Conservation (phyloP, 2,888 invertebrate species). For the Anaspis maculata region DNA sequence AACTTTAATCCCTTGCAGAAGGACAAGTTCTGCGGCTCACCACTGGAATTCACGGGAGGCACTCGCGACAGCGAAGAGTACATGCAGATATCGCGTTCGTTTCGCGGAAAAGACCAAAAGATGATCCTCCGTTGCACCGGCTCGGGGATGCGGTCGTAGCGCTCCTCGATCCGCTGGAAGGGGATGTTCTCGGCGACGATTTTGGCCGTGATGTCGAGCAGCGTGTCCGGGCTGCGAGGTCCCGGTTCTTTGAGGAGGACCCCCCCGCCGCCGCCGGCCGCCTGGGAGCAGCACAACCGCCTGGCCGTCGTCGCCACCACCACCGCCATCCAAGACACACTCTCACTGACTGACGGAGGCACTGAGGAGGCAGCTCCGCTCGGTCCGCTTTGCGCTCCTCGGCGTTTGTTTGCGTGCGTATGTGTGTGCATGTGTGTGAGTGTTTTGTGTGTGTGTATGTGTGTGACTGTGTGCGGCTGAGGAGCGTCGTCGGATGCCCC, state of each 20-base stretch:
- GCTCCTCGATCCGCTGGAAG: constrained; percentile 79
- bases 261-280: constrained; percentile 40
- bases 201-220: constrained; percentile 76
- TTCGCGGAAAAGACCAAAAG: constrained; percentile 82
- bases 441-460: too few relatives aligned
- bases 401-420: too few relatives aligned
- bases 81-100: constrained; percentile 84
- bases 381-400: too few relatives aligned
- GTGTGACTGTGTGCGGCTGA: too few relatives aligned
- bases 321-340: constrained; percentile 39
- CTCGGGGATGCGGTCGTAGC: constrained; percentile 80
- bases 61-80: constrained; percentile 68
- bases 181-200: constrained; percentile 78
- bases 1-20: constrained; percentile 81
- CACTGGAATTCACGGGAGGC: constrained; percentile 43
- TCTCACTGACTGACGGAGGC: constrained; percentile 38
- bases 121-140: constrained; percentile 81
- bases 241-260: constrained; percentile 34
- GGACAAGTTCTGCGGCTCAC: constrained; percentile 73
- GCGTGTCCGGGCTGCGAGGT: constrained; percentile 54
- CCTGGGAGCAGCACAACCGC: constrained; percentile 44
- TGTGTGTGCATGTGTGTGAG: too few relatives aligned
- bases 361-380: too few relatives aligned
- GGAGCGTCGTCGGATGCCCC: too few relatives aligned
- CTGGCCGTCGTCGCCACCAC: too few relatives aligned